Base-by-base conservation (phyloP, 2,113 vertebrate species). In the Abramis brama region DNA sequence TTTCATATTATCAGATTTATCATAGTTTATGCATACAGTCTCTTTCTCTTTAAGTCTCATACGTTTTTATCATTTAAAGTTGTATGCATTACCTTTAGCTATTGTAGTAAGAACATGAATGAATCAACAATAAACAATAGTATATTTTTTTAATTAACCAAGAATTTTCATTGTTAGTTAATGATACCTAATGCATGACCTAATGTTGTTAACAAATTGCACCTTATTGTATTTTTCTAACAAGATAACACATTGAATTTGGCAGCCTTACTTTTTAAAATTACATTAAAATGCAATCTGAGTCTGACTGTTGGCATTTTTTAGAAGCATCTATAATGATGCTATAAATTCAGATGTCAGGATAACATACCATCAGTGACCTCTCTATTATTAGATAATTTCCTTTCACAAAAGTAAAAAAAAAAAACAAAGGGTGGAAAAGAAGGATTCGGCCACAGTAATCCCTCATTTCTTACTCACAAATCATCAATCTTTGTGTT, bases 401-500 rank as follows among this genome's bases (percentile, higher is more conserved):
- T 80, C 45, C 77, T 45, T 80, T 80, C 52, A 86, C 27, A 71
- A 79, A 33, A 79, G 75, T 36, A 33, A 84, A 76, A 84, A 45
- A n/a, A 15, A 60, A 13, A 5, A 36, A 60, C 13, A 25, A 43
- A 76, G 45, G 27, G 17, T 36, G 25, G 17, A n/a, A 43, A 79
- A 36, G 52, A n/a, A 71, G 33, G 47, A 66, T 68, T 12, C 2
- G 8, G 45, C 70, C 73, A 39, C 12, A 57, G 36, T 25, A 52
- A 80, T 86, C 77, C 15, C 84, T 75, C 84, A 87, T 62, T 62
- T 79, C 43, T 66, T 23, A 68, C 80, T 74, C 39, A 71, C 47
- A 81, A 75, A 78, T 82, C 85, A 88, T 89, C 79, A 60, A 50
- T 89, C 87, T 91, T 89, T 75, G 80, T 73, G 84, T 76, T 75